Conservation (phyloP, 2,888 invertebrate species). For the Micoletzkya japonica region DNA sequence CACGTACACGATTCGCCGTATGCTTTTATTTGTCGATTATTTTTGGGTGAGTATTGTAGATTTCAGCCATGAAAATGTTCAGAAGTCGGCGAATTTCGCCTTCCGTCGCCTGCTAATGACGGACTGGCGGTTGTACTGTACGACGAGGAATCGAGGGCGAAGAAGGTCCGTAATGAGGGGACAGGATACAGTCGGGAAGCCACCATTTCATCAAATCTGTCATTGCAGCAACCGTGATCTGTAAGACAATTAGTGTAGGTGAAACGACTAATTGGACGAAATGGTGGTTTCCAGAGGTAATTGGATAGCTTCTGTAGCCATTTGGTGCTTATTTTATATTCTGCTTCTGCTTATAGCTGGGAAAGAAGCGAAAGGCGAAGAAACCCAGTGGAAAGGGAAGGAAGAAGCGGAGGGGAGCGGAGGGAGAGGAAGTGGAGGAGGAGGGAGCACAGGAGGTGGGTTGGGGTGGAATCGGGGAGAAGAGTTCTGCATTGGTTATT, state of each 20-base stretch:
- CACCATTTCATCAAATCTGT: no score
- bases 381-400: slow-evolving; percentile 5
- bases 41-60: background rate
- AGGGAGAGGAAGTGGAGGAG: slow-evolving; percentile 1
- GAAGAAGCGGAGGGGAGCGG: background rate
- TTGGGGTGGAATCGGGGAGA: no score
- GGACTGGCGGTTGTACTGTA: slow-evolving; percentile 7
- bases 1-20: slow-evolving; percentile 4
- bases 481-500: no score
- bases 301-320: no score
- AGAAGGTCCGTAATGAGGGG: slow-evolving; percentile 20
- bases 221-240: no score
- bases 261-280: no score
- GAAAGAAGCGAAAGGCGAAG: background rate
- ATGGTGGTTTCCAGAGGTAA: no score
- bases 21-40: background rate
- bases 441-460: background rate
- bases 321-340: no score
- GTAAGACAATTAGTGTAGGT: no score
- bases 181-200: no score
- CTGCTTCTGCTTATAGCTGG: no score
- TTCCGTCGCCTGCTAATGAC: slow-evolving; percentile 12
- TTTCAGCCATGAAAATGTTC: background rate
- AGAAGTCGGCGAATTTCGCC: slow-evolving; percentile 12
- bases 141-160: background rate